phyloP scores from a whole-genome alignment of 2,888 invertebrate genomes.

The Lasiommata megera region DNA sequence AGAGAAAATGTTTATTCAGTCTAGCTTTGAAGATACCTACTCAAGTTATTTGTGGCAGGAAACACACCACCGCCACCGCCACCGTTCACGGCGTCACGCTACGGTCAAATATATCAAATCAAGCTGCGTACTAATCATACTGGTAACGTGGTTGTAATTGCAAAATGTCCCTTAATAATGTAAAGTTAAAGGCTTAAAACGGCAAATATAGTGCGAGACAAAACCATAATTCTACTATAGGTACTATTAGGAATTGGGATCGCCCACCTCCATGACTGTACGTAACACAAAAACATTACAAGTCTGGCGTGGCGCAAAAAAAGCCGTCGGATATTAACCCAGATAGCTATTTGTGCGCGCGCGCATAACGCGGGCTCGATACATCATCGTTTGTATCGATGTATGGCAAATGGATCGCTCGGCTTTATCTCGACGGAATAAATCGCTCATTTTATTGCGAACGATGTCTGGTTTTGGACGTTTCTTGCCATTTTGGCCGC shows the following conservation, averaged over 20 bases:
- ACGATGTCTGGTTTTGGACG: slow-evolving; percentile 3
- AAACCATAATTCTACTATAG: too few relatives aligned
- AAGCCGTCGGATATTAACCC: slow-evolving; percentile 57
- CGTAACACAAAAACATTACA: slow-evolving; percentile 17
- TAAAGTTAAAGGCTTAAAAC: too few relatives aligned
- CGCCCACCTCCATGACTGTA: slow-evolving; percentile 7
- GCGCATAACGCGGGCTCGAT: slow-evolving; percentile 30
- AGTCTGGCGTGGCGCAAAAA: slow-evolving; percentile 43
- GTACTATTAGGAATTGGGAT: slow-evolving; percentile 1
- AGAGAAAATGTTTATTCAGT: too few relatives aligned
- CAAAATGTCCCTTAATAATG: too few relatives aligned
- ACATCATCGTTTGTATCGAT: slow-evolving; percentile 34
- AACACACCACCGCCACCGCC: too few relatives aligned
- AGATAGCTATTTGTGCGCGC: slow-evolving; percentile 54
- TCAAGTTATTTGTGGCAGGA: too few relatives aligned
- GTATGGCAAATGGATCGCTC: slow-evolving; percentile 36
- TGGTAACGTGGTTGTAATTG: too few relatives aligned
- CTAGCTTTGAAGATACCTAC: too few relatives aligned
- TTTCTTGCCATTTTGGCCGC: slow-evolving; percentile 3
- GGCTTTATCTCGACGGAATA: slow-evolving; percentile 31
- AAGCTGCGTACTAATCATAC: too few relatives aligned
- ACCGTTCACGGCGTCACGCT: too few relatives aligned
- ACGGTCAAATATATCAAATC: too few relatives aligned
- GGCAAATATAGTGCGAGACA: too few relatives aligned
- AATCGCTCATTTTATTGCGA: slow-evolving; percentile 28